These are phyloP conservation scores for Oncorhynchus tshawytscha DNA, from an alignment of 2,113 vertebrate genomes.

Conservation along the genomic window DNA sequence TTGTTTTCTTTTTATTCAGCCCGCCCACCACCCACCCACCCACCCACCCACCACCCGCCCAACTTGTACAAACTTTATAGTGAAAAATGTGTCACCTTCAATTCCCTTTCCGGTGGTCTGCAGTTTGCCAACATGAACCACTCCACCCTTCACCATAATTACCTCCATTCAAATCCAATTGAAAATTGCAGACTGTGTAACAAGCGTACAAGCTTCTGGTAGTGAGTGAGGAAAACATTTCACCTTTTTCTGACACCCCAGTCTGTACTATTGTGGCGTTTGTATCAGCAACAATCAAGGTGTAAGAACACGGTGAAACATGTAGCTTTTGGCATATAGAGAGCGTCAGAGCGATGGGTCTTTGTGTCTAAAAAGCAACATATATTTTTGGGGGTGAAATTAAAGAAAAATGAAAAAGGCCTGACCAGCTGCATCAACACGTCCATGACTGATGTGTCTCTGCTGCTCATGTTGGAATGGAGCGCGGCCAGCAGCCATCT, in stretches of 20 bases:
- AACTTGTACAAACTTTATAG: background rate
- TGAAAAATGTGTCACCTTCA: background rate
- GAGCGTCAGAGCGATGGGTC: no score
- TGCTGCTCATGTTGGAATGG: background rate
- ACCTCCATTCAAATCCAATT: constrained; percentile 1
- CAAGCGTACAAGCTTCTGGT: background rate
- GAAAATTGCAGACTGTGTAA: no score
- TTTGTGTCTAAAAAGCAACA: no score
- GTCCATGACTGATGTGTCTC: constrained; percentile 10
- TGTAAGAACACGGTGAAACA: no score
- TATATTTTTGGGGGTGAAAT: background rate
- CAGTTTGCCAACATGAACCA: constrained; percentile 13
- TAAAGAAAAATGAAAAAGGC: background rate
- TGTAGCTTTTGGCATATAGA: no score
- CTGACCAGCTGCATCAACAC: constrained; percentile 47
- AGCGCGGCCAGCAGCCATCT: background rate
- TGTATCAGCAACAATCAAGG: no score
- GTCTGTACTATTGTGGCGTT: no score
- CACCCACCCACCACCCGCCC: no score
- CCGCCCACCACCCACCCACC: no score
- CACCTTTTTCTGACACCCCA: background rate
- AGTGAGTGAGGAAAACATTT: background rate
- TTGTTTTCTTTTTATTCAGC: no score
- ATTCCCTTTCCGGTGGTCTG: background rate
- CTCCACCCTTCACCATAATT: background rate